Evolutionary conservation across 2,797 vertebrate species (phyloP).

Genomic region (Anas bernieri): DNA sequence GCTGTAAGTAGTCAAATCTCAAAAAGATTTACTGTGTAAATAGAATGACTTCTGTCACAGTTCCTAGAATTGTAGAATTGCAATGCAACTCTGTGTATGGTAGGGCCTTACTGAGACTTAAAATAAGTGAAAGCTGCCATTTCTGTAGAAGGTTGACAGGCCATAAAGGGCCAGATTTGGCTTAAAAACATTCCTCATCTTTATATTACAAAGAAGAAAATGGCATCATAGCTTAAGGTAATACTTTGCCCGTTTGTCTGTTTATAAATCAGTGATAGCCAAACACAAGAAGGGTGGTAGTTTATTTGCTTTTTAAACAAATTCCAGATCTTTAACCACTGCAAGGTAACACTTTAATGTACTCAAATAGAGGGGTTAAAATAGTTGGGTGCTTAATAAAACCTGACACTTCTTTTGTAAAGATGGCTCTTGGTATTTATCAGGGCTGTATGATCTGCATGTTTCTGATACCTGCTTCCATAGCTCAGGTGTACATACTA

Average conservation of each 20-base stretch:
- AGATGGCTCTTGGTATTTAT: not conserved
- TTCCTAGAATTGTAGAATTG: not conserved
- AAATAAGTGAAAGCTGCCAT: not conserved
- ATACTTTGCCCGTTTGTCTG: not conserved
- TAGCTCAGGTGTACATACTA: not conserved
- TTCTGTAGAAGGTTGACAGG: not conserved
- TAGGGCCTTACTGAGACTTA: not conserved
- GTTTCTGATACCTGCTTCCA: not conserved
- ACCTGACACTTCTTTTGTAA: not conserved
- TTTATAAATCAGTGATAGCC: not conserved
- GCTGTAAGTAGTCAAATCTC: not conserved
- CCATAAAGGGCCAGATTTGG: not conserved
- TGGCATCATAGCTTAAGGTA: not conserved
- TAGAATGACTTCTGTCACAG: not conserved
- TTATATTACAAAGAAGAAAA: not conserved
- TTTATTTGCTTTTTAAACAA: not conserved
- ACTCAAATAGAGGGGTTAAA: not conserved
- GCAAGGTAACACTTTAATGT: not conserved
- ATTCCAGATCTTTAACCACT: not conserved
- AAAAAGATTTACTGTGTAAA: not conserved
- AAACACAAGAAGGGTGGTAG: not conserved
- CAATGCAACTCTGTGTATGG: not conserved
- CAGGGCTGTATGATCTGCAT: rapidly evolving
- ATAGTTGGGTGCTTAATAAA: not conserved
- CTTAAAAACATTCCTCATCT: not conserved